phyloP scores from a whole-genome alignment of 2,113 vertebrate species.

The Oceanites oceanicus region DNA sequence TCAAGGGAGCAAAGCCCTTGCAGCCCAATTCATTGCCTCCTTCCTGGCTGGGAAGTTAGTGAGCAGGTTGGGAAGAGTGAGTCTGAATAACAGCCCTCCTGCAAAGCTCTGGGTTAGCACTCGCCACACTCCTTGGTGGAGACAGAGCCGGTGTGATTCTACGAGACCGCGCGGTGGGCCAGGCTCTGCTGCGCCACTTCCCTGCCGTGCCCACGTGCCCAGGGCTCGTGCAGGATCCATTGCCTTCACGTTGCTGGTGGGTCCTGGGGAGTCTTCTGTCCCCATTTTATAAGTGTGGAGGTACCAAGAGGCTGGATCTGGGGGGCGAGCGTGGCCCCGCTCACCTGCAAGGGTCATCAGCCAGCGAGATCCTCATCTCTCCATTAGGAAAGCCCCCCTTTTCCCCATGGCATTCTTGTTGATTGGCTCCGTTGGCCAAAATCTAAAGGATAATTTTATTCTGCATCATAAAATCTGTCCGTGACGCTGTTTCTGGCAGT shows the following conservation, averaged over 20 bases:
- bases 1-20: background rate
- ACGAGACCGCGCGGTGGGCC: no score
- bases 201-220: background rate
- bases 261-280: background rate
- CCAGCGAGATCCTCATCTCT: background rate
- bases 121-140: rapidly evolving
- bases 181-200: background rate
- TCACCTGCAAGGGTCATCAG: background rate
- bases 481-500: no score
- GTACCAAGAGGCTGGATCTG: background rate
- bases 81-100: background rate
- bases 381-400: background rate
- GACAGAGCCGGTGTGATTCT: background rate
- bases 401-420: background rate
- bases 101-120: background rate
- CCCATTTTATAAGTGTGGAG: background rate
- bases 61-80: background rate
- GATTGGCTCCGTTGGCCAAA: background rate
- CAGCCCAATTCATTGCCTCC: background rate
- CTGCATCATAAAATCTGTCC: background rate
- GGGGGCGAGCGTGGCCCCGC: background rate
- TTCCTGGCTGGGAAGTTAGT: rapidly evolving
- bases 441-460: background rate
- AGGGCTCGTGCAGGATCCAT: background rate
- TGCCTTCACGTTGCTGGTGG: background rate